Evolutionary conservation across 1,140 invertebrate genomes (phyloP).

Genomic region (Trinorchestia longiramus): DNA sequence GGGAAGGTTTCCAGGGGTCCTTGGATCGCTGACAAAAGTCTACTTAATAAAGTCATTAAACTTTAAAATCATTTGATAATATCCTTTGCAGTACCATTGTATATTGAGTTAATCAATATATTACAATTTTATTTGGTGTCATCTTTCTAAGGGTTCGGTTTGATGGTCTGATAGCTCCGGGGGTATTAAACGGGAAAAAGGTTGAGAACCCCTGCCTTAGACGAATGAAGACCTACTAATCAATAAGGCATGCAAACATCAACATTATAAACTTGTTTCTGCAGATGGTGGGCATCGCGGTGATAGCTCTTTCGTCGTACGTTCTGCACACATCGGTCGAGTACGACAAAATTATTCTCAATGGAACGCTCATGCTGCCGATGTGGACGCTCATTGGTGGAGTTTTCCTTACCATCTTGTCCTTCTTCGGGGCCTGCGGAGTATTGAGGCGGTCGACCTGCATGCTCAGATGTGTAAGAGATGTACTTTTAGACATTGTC

Average conservation of each 20-base stretch:
- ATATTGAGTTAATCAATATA: no score
- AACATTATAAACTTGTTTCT: background rate
- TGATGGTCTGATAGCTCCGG: no score
- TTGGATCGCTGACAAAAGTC: no score
- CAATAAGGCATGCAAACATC: background rate
- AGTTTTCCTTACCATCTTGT: background rate
- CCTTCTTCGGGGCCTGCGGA: conserved; percentile 4
- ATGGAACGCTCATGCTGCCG: background rate
- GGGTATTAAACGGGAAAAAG: no score
- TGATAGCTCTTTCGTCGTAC: conserved; percentile 13
- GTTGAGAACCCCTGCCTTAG: no score
- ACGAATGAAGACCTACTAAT: background rate
- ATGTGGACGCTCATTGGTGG: conserved; percentile 44
- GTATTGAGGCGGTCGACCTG: background rate
- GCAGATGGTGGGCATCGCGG: conserved; percentile 23
- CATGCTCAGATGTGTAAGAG: conserved; percentile 37
- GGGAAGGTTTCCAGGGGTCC: no score
- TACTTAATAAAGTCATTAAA: no score
- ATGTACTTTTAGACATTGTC: background rate
- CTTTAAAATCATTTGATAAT: no score
- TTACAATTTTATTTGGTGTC: no score
- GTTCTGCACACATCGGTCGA: background rate
- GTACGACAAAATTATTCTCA: background rate
- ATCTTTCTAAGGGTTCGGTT: no score
- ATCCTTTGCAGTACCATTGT: no score